Base-by-base conservation (phyloP, 2,888 invertebrate species). In the Brassicogethes aeneus region DNA sequence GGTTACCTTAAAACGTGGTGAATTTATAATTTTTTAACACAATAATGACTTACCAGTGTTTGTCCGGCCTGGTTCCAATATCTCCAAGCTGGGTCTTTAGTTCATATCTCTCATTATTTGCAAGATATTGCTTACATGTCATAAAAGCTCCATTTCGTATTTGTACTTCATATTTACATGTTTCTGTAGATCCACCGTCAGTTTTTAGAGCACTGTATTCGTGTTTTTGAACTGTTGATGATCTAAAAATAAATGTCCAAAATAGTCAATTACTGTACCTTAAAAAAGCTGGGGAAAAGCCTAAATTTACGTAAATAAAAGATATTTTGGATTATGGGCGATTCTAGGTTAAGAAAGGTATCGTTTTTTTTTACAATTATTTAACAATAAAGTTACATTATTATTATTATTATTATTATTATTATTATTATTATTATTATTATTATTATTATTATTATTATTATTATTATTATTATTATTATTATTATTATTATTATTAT, bases 41-140 rank as follows among this genome's bases (percentile, higher is more conserved):
- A n/a, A n/a, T n/a, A n/a, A n/a, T n/a, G n/a, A 43, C 58, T 54
- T 54, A 65, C 93, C 93, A 94, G 65, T 90, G 82, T 65, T 92
- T 92, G 66, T 85, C 85, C 39, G 83, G 73, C 40, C 93, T 76
- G 31, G 85, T 87, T 7, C 92, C 93, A 47, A 93, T 83, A 50
- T 83, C 79, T 57, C 82, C 81, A 48, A 93, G 73, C 58, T 89
- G 86, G 38, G 84, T 80, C 53, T 86, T 75, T 51, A 89, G 75
- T 54, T 80, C 81, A 63, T 91, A 93, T 53, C 91, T 75, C 40
- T 77, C 75, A 51, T 75, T 77, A 47, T 77, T 71, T 33, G 75
- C 75, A 48, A 80, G 65, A 62, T 80, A 78, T 52, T 73, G 72
- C 55, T 75, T 74, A 53, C 82, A 84, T 40, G 79, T 78, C 55